These are phyloP conservation scores for Phalera bucephala DNA, from an alignment of 2,888 invertebrate species.

Conservation along the genomic window DNA sequence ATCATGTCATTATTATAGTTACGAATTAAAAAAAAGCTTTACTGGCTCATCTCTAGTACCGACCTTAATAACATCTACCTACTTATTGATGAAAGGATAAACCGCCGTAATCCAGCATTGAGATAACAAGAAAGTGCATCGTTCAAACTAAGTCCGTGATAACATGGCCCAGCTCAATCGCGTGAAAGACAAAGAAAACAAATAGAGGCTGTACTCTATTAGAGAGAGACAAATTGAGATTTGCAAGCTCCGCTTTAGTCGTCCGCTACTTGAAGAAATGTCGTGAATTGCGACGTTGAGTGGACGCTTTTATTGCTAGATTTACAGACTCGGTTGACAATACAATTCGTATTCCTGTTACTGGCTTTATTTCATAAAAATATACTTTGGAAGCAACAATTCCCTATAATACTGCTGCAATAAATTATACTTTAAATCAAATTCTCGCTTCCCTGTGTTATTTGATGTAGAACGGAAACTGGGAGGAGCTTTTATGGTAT, in stretches of 20 bases:
- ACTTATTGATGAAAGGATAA: slow-evolving; percentile 33
- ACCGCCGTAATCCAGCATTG: slow-evolving; percentile 44
- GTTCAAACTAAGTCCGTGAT: slow-evolving; percentile 46
- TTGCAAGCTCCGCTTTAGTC: slow-evolving; percentile 35
- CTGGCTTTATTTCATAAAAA: slow-evolving; percentile 19
- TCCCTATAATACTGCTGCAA: slow-evolving; percentile 1
- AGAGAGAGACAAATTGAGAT: slow-evolving; percentile 42
- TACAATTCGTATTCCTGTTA: slow-evolving; percentile 28
- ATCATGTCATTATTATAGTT: too few relatives aligned
- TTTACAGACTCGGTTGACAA: slow-evolving; percentile 45
- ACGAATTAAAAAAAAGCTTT: too few relatives aligned
- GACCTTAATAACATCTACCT: slow-evolving; percentile 16
- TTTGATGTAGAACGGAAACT: neutral
- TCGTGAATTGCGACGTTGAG: slow-evolving; percentile 49
- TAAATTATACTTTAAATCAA: slow-evolving; percentile 2
- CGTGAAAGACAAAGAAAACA: slow-evolving; percentile 42
- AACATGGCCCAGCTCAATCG: slow-evolving; percentile 39
- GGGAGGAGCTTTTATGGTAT: neutral
- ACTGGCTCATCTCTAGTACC: too few relatives aligned
- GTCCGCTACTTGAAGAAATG: slow-evolving; percentile 43
- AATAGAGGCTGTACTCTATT: slow-evolving; percentile 35
- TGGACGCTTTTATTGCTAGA: slow-evolving; percentile 53
- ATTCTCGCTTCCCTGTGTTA: neutral
- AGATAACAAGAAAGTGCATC: slow-evolving; percentile 57
- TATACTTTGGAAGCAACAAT: slow-evolving; percentile 13